phyloP scores from a whole-genome alignment of 64 coral and sea anemone genomes.

The Montipora efflorescens region DNA sequence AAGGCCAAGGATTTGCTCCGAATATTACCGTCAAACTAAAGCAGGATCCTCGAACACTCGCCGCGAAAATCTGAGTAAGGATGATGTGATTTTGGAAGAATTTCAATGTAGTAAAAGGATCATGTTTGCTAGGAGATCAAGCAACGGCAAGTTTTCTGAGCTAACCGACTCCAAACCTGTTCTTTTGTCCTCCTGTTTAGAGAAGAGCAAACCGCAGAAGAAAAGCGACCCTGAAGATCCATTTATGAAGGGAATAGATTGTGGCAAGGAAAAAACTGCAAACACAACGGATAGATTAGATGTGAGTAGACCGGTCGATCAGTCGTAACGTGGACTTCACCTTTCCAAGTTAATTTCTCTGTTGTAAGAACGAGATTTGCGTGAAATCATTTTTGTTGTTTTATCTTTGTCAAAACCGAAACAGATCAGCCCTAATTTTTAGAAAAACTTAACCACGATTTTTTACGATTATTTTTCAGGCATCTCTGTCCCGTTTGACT shows the following conservation, averaged over 20 bases:
- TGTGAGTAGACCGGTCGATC: not conserved
- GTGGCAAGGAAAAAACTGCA: not conserved
- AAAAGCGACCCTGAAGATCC: slow-evolving; percentile 9
- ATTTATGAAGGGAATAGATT: not conserved
- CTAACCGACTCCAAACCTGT: not conserved
- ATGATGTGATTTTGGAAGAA: not conserved
- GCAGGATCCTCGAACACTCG: slow-evolving; percentile 19
- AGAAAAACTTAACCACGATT: not conserved
- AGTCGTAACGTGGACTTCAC: not conserved
- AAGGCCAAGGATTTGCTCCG: slow-evolving; percentile 69
- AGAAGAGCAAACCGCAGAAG: not conserved
- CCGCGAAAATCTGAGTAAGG: slow-evolving; percentile 43
- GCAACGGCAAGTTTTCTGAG: slow-evolving; percentile 22
- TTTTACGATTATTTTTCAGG: slow-evolving; percentile 3
- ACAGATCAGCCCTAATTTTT: not conserved
- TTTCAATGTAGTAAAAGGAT: slow-evolving; percentile 12
- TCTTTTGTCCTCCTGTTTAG: slow-evolving; percentile 39
- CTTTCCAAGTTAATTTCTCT: not conserved
- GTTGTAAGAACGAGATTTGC: not conserved
- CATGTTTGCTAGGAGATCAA: slow-evolving; percentile 6
- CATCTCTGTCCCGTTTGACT: not conserved
- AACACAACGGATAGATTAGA: not conserved
- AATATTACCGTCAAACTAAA: slow-evolving; percentile 67
- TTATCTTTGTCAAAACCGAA: not conserved
- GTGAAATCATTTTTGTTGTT: not conserved